Conservation (phyloP, 2,797 vertebrate species). For the Coracias cyanogaster region DNA sequence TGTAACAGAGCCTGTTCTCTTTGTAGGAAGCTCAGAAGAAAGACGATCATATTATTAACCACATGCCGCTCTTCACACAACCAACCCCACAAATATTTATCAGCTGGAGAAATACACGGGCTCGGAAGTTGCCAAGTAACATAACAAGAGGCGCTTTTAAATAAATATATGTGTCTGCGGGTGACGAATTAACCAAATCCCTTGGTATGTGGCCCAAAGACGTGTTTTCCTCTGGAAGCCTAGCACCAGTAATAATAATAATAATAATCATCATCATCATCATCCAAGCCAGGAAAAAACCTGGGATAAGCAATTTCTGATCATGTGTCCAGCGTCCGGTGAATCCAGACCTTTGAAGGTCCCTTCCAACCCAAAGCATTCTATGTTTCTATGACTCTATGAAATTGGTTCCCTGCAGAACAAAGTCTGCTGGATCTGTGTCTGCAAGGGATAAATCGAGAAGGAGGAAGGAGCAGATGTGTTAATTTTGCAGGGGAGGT, state of each 20-base stretch:
- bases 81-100: conserved; percentile 66
- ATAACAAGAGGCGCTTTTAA: conserved; percentile 57
- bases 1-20: background rate
- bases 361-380: background rate
- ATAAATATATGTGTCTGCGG: conserved; percentile 41
- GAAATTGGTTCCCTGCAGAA: background rate
- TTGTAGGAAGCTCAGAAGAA: background rate
- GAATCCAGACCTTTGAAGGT: background rate
- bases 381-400: background rate
- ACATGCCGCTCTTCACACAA: conserved; percentile 26
- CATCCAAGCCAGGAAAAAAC: background rate
- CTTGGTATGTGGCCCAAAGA: conserved; percentile 54
- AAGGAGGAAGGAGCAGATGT: background rate
- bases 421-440: rapidly evolving
- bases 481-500: background rate
- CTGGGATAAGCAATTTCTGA: background rate
- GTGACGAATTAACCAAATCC: conserved; percentile 58
- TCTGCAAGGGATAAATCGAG: rapidly evolving
- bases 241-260: background rate
- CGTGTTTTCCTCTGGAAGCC: conserved; percentile 16
- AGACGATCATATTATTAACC: conserved; percentile 15
- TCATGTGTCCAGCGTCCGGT: background rate
- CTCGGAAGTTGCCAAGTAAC: conserved; percentile 60
- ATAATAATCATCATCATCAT: background rate
- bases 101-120: conserved; percentile 55